A percentile compares a stretch with the other conserved stretches of the same genome.
Evolutionary conservation across 2,797 vertebrate species (phyloP).

Genomic region (Schizopygopsis pylzovi): DNA sequence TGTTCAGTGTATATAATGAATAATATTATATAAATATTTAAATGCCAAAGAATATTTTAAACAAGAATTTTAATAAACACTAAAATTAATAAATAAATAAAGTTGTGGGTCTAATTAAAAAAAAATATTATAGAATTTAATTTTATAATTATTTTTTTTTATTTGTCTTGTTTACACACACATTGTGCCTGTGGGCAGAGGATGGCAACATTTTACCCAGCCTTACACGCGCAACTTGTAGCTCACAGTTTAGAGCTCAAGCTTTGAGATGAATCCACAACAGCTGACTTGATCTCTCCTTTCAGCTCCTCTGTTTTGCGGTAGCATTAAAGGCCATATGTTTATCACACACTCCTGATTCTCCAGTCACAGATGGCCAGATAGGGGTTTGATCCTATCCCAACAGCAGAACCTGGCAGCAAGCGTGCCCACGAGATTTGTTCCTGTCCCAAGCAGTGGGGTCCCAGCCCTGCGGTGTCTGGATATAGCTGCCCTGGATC

Average conservation of each 20-base stretch:
- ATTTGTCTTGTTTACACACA: neutral
- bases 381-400: conserved; percentile 51
- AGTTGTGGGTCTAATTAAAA: neutral
- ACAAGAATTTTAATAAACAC: neutral
- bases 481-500: conserved; percentile 56
- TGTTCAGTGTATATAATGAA: neutral
- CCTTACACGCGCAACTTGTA: neutral
- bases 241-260: neutral
- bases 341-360: conserved; percentile 42
- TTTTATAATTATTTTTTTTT: too few species aligned
- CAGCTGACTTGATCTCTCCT: neutral
- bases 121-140: too few species aligned
- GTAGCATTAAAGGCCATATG: conserved; percentile 42
- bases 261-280: conserved; percentile 17
- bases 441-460: conserved; percentile 51
- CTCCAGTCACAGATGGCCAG: conserved; percentile 58
- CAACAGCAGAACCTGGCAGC: conserved; percentile 57
- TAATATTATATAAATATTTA: neutral
- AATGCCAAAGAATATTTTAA: neutral
- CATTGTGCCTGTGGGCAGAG: neutral
- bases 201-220: neutral
- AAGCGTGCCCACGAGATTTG: conserved; percentile 46
- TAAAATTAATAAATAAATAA: neutral
- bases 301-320: conserved; percentile 22
- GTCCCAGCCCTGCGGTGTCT: conserved; percentile 49